Conservation (phyloP, 2,888 invertebrate genomes). For the Leistus spinibarbis region DNA sequence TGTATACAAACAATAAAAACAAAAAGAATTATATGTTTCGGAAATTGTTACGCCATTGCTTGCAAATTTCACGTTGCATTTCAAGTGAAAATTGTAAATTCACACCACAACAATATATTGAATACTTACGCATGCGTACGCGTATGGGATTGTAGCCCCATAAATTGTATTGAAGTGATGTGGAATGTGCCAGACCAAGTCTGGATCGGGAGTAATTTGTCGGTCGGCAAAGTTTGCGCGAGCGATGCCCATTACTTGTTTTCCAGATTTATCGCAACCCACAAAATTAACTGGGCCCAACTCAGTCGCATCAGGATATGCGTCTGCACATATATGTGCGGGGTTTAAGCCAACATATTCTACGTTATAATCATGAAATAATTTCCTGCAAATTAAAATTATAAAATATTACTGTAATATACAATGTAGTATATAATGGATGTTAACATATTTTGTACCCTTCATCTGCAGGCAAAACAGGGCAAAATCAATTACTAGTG, state of each 20-base stretch:
- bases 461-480: too few relatives aligned
- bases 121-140: too few relatives aligned
- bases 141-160: constrained; percentile 81
- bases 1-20: too few relatives aligned
- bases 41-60: too few relatives aligned
- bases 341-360: constrained; percentile 4
- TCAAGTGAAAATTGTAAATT: too few relatives aligned
- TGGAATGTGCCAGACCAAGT: constrained; percentile 71
- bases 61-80: too few relatives aligned
- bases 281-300: constrained; percentile 54
- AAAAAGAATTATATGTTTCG: too few relatives aligned
- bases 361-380: neutral
- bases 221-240: constrained; percentile 50
- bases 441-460: too few relatives aligned
- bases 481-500: too few relatives aligned
- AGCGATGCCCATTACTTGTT: constrained; percentile 72
- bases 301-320: constrained; percentile 46
- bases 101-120: too few relatives aligned
- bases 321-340: neutral
- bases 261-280: constrained; percentile 57
- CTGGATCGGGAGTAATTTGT: constrained; percentile 52
- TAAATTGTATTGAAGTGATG: constrained; percentile 74
- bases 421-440: too few relatives aligned
- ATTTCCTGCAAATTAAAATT: neutral
- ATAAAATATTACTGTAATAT: neutral